Percentiles rank a stretch among this genome's conserved stretches.
phyloP scores from a whole-genome alignment of 2,113 vertebrate genomes.

The Falco punctatus region DNA sequence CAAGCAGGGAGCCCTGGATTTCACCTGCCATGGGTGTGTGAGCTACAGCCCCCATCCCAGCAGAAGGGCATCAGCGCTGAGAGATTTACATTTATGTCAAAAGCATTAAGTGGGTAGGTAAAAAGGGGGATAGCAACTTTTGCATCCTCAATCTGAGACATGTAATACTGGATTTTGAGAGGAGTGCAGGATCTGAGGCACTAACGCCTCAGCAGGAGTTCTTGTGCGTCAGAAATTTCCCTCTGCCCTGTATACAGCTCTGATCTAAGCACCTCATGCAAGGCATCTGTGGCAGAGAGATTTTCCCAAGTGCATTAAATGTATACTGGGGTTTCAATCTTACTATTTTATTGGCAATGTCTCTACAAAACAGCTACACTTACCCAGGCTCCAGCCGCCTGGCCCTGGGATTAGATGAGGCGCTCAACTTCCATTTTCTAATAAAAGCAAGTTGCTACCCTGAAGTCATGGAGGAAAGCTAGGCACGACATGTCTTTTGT shows the following conservation, averaged over 20 bases:
- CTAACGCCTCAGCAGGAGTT: accelerated
- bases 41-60: background rate
- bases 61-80: background rate
- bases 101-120: background rate
- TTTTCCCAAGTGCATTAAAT: background rate
- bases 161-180: background rate
- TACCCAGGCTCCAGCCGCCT: background rate
- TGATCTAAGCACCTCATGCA: background rate
- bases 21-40: background rate
- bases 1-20: background rate
- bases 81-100: background rate
- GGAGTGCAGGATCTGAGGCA: background rate
- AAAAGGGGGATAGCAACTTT: background rate
- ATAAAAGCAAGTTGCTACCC: background rate
- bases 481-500: background rate
- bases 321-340: background rate
- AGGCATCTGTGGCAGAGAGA: background rate
- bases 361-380: background rate
- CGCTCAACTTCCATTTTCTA: background rate
- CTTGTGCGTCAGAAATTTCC: background rate
- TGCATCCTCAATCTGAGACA: background rate
- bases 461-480: background rate
- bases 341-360: background rate
- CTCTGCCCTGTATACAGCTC: background rate
- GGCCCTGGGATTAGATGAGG: background rate